phyloP scores from a whole-genome alignment of 2,888 invertebrate species.

The Ellobium chinense region DNA sequence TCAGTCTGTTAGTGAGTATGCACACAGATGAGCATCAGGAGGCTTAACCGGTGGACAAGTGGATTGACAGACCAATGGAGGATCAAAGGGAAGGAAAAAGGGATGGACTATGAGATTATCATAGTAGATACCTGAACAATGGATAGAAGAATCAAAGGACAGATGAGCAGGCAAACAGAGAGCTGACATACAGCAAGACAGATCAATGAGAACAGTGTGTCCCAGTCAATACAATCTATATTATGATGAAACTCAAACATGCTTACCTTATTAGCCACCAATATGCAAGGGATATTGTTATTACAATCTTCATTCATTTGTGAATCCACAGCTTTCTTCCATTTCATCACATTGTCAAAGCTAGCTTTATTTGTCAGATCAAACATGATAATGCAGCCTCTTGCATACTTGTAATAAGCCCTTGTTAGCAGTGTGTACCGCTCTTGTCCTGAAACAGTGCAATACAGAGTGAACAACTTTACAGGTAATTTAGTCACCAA shows the following conservation, averaged over 20 bases:
- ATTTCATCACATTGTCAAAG: constrained; percentile 33
- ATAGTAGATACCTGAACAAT: too few relatives aligned
- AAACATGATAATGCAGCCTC: constrained; percentile 48
- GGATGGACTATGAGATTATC: too few relatives aligned
- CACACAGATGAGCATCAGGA: too few relatives aligned
- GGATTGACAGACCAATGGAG: too few relatives aligned
- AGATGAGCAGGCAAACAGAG: too few relatives aligned
- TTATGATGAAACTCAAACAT: too few relatives aligned
- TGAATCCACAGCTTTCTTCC: constrained; percentile 27
- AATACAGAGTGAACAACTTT: too few relatives aligned
- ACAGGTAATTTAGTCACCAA: too few relatives aligned
- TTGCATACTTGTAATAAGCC: constrained; percentile 45
- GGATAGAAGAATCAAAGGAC: too few relatives aligned
- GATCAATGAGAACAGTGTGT: not conserved
- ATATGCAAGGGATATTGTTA: constrained; percentile 40
- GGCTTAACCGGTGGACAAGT: too few relatives aligned
- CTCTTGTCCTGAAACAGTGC: constrained; percentile 48
- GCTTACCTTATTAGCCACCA: constrained; percentile 49
- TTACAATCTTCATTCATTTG: not conserved
- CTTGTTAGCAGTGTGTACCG: constrained; percentile 38
- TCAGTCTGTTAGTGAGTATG: constrained; percentile 39
- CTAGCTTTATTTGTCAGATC: constrained; percentile 35
- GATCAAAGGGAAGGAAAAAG: too few relatives aligned
- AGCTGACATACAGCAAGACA: too few relatives aligned
- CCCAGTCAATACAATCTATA: not conserved